A percentile compares a stretch with the other conserved stretches of the same genome.
Conservation (phyloP, 2,888 invertebrate genomes). For the Nebria salina region DNA sequence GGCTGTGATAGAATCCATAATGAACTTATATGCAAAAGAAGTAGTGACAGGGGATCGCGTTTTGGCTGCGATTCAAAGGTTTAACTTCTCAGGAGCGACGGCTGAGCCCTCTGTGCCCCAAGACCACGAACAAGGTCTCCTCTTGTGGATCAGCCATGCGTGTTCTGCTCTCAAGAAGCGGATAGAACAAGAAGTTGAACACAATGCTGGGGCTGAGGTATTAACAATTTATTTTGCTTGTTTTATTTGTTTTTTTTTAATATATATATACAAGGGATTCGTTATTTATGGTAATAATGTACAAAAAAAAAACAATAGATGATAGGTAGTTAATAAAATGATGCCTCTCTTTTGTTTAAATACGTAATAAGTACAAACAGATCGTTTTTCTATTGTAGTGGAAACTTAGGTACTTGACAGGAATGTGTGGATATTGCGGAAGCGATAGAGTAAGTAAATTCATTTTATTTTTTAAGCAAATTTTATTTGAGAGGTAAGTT, state of each 20-base stretch:
- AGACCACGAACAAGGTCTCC: constrained; percentile 83
- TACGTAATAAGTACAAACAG: constrained; percentile 27
- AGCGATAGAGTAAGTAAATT: constrained; percentile 40
- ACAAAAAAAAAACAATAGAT: neutral
- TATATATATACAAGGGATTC: neutral
- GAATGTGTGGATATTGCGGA: constrained; percentile 44
- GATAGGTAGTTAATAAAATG: neutral
- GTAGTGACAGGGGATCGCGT: constrained; percentile 90
- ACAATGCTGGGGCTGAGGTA: constrained; percentile 56
- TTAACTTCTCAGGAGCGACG: constrained; percentile 68
- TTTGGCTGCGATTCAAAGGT: constrained; percentile 84
- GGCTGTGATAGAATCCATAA: constrained; percentile 94
- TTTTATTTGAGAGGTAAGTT: neutral
- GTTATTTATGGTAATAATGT: no score
- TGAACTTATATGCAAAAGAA: constrained; percentile 93
- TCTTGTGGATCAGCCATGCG: constrained; percentile 90
- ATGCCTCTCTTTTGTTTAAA: neutral
- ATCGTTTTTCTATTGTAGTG: constrained; percentile 42
- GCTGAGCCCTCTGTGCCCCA: constrained; percentile 61
- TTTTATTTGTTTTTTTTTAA: neutral
- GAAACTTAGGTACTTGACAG: constrained; percentile 45
- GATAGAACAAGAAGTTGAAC: constrained; percentile 64
- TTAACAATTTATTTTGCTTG: constrained; percentile 5
- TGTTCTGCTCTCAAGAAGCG: constrained; percentile 78
- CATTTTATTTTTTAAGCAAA: neutral